Evolutionary conservation across 2,888 invertebrate species (phyloP).

Genomic region (Macrophya alboannulata): DNA sequence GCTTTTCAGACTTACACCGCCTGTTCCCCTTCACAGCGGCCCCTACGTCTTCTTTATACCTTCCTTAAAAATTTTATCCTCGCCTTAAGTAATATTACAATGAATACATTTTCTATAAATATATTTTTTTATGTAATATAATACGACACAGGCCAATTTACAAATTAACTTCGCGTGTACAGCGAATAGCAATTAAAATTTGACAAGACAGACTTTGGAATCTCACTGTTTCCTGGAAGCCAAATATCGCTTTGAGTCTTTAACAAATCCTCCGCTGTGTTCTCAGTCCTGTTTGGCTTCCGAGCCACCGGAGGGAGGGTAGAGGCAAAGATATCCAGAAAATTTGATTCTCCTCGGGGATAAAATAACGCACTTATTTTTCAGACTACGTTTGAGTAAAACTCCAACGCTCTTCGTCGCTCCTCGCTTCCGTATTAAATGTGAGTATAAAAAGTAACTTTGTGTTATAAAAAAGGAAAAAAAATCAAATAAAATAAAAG

Average conservation of each 20-base stretch:
- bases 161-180: background rate
- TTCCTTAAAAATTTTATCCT: background rate
- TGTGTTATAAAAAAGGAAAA: background rate
- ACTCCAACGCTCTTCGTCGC: constrained; percentile 2
- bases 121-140: background rate
- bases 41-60: background rate
- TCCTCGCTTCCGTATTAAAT: constrained; percentile 27
- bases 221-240: background rate
- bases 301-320: background rate
- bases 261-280: constrained; percentile 12
- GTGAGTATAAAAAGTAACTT: constrained; percentile 43
- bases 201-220: background rate
- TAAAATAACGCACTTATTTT: constrained; percentile 46
- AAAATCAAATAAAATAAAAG: background rate
- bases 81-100: background rate
- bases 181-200: background rate
- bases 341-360: constrained; percentile 27
- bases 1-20: constrained; percentile 46
- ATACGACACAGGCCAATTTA: too few species aligned
- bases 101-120: background rate
- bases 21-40: background rate
- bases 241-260: constrained; percentile 34
- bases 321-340: background rate
- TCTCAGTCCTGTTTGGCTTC: background rate
- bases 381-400: constrained; percentile 22